Evolutionary conservation across 2,113 vertebrate genomes (phyloP).

Genomic region (Phalacrocorax carbo): DNA sequence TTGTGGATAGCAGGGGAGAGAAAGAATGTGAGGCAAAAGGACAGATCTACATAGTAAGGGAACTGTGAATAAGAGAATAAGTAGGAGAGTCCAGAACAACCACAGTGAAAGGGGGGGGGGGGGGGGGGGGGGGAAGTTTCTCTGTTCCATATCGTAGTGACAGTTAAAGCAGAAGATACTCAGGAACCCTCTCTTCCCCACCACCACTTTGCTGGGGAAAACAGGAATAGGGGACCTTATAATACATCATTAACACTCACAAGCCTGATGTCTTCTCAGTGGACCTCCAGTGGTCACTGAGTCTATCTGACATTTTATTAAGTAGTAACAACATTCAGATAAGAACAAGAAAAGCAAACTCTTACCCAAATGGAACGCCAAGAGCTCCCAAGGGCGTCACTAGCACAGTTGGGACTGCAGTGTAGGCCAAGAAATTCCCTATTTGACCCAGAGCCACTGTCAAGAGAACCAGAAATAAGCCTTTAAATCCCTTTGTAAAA

Average conservation of each 20-base stretch:
- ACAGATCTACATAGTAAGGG: background rate
- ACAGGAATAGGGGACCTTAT: background rate
- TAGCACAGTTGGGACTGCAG: conserved; percentile 88
- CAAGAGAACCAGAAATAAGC: conserved; percentile 59
- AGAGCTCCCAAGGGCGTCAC: conserved; percentile 94
- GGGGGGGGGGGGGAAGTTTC: background rate
- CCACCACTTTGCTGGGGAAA: background rate
- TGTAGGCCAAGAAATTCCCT: conserved; percentile 96
- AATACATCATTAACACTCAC: background rate
- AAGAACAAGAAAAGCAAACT: conserved; percentile 50
- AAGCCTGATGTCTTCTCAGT: background rate
- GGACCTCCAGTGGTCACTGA: background rate
- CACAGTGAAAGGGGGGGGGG: background rate
- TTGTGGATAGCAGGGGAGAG: background rate
- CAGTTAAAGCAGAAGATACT: background rate
- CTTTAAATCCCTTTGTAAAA: conserved; percentile 22
- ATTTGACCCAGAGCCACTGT: conserved; percentile 93
- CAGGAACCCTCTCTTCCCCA: background rate
- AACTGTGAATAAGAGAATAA: background rate
- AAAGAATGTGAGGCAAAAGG: background rate
- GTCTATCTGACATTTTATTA: background rate
- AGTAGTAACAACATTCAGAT: background rate
- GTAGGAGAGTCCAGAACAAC: background rate
- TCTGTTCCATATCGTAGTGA: background rate
- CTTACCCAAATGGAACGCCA: conserved; percentile 96